Evolutionary conservation across 2,888 invertebrate genomes (phyloP), one percentile per base, ranked within the genome.

Genomic region (Epirrita christyi): DNA sequence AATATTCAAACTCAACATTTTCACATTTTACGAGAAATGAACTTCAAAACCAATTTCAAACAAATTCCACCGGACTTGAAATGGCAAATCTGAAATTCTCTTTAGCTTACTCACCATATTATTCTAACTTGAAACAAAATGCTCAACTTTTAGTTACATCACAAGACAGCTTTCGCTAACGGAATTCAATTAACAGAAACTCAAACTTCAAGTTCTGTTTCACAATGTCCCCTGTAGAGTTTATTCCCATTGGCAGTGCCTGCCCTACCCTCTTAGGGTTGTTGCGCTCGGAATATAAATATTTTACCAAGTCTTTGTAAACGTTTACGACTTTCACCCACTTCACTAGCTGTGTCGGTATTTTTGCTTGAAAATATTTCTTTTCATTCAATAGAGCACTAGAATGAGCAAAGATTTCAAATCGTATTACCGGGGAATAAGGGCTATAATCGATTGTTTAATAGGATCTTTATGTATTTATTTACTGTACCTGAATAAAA

Each of bases 241-340:
- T 48, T 44, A 51, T 38, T 60, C 40, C 40, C 51, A 41, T 13
- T 34, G 45, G 27, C n/a, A 21, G n/a, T 38, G 49, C 32, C 66
- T 68, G 55, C 66, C 68, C 61, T 71, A 59, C 41, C 2, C 32
- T 32, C 54, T 61, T 45, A 63, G 44, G 63, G 57, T 56, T 63
- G 65, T 67, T 55, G 59, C 58, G 53, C 41, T 59, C 63, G 48
- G 67, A 75, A 77, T 77, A 80, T 80, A 76, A 81, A 82, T 81
- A 81, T 81, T 79, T 79, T 67, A 79, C 64, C 55, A 71, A 71
- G 71, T 73, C 73, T 76, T 79, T 78, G 74, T 76, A 71, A 74
- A 70, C 73, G 73, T 71, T 78, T 72, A 73, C 70, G 68, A 70
- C 66, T 71, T 59, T 69, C 67, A 57, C 71, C 70, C 78, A 73